phyloP scores from a whole-genome alignment of 2,797 vertebrate genomes.

The Spinibarbus caldwelli region DNA sequence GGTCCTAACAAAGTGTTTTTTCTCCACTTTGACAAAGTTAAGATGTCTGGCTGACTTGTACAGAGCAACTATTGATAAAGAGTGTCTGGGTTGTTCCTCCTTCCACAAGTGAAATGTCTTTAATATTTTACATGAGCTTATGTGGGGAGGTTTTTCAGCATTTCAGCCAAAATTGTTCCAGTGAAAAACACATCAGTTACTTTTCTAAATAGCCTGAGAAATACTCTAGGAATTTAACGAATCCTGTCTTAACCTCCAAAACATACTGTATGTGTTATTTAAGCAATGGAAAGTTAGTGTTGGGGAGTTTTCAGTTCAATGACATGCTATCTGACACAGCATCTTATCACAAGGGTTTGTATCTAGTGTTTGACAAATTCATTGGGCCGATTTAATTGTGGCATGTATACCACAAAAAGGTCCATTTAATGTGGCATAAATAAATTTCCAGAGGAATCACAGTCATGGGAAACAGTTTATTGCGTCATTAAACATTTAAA shows the following conservation, averaged over 20 bases:
- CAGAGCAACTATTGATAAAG: constrained; percentile 42
- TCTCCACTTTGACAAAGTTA: constrained; percentile 18
- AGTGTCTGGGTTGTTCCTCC: constrained; percentile 24
- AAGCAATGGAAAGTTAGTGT: background rate
- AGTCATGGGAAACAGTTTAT: constrained; percentile 17
- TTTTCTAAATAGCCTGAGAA: constrained; percentile 23
- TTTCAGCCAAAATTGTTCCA: constrained; percentile 22
- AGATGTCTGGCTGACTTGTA: constrained; percentile 36
- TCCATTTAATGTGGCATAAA: background rate
- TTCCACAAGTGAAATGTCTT: constrained; percentile 28
- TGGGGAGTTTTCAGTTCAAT: background rate
- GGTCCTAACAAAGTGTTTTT: constrained; percentile 9
- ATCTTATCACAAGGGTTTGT: constrained; percentile 22
- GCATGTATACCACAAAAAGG: constrained; percentile 7
- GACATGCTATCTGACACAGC: background rate
- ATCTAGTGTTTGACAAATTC: background rate
- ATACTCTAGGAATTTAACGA: constrained; percentile 25
- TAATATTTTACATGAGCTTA: constrained; percentile 44
- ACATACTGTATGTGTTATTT: constrained; percentile 4
- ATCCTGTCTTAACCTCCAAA: constrained; percentile 30
- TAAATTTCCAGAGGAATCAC: background rate
- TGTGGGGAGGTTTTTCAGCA: constrained; percentile 15
- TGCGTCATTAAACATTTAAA: background rate
- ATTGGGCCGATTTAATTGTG: background rate
- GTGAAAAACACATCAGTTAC: constrained; percentile 9